Evolutionary conservation across 2,888 invertebrate genomes (phyloP).

Genomic region (Dasysyrphus albostriatus): DNA sequence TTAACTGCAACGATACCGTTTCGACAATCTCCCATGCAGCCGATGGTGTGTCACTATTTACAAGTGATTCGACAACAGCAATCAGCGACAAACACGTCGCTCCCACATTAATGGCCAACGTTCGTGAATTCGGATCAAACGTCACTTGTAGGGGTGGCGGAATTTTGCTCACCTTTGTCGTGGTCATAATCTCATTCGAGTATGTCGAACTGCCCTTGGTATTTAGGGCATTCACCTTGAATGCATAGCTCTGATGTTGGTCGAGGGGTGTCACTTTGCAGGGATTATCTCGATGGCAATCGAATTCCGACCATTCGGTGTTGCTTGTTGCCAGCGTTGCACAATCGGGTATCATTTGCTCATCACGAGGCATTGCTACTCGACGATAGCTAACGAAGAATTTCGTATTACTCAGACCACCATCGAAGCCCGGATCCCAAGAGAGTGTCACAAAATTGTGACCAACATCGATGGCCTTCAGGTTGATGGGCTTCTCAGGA

Average conservation of each 20-base stretch:
- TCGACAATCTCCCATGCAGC: conserved; percentile 90
- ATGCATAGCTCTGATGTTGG: conserved; percentile 93
- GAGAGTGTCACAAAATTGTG: conserved; percentile 91
- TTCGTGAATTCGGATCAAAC: conserved; percentile 91
- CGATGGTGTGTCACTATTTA: conserved; percentile 86
- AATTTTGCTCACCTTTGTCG: conserved; percentile 93
- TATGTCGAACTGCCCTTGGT: conserved; percentile 94
- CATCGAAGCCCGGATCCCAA: conserved; percentile 96
- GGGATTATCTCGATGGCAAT: conserved; percentile 93
- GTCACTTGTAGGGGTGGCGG: conserved; percentile 92
- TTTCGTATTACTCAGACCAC: conserved; percentile 93
- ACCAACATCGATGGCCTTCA: conserved; percentile 90
- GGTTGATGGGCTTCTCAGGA: conserved; percentile 91
- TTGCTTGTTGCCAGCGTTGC: conserved; percentile 86
- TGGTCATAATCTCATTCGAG: conserved; percentile 92
- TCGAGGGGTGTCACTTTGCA: conserved; percentile 94
- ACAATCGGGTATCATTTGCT: conserved; percentile 87
- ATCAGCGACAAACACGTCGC: conserved; percentile 91
- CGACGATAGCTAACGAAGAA: conserved; percentile 93
- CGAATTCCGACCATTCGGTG: conserved; percentile 92
- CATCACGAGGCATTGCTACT: conserved; percentile 86
- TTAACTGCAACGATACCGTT: conserved; percentile 89
- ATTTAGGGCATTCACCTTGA: conserved; percentile 95
- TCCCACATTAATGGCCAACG: conserved; percentile 91
- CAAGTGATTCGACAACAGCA: conserved; percentile 90